phyloP scores from a whole-genome alignment of 2,797 vertebrate genomes.

The Premnoplex brunnescens region DNA sequence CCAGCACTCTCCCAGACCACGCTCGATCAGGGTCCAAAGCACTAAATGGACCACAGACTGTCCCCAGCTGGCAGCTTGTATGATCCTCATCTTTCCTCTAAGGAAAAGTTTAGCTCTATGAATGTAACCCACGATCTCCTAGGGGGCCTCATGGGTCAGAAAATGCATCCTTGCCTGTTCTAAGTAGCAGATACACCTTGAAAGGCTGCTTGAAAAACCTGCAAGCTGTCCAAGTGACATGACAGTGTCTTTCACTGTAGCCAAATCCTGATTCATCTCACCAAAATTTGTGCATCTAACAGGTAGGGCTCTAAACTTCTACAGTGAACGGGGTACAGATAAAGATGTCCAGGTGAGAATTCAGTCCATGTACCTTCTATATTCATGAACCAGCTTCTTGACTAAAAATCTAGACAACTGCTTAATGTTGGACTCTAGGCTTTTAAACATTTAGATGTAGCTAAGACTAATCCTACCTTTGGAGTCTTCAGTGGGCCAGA shows the following conservation, averaged over 20 bases:
- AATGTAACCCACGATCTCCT: background rate
- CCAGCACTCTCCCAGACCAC: background rate
- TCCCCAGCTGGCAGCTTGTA: background rate
- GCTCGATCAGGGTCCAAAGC: background rate
- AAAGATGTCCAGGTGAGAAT: background rate
- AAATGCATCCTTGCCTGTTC: background rate
- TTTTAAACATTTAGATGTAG: background rate
- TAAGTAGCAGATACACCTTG: background rate
- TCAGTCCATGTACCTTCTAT: background rate
- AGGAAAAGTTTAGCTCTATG: background rate
- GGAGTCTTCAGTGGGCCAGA: background rate
- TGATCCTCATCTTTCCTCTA: background rate
- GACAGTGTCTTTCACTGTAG: background rate
- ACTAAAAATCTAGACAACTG: background rate
- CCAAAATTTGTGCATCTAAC: background rate
- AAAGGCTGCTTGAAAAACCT: background rate
- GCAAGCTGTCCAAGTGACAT: background rate
- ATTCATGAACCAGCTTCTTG: background rate
- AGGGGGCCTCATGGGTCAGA: background rate
- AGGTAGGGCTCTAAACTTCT: background rate
- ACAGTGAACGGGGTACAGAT: background rate
- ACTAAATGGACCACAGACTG: background rate
- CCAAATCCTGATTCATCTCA: background rate
- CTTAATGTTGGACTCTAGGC: background rate
- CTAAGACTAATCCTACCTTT: background rate